Base-by-base conservation (phyloP, 1,140 invertebrate genomes). In the Caenorhabditis briggsae region DNA sequence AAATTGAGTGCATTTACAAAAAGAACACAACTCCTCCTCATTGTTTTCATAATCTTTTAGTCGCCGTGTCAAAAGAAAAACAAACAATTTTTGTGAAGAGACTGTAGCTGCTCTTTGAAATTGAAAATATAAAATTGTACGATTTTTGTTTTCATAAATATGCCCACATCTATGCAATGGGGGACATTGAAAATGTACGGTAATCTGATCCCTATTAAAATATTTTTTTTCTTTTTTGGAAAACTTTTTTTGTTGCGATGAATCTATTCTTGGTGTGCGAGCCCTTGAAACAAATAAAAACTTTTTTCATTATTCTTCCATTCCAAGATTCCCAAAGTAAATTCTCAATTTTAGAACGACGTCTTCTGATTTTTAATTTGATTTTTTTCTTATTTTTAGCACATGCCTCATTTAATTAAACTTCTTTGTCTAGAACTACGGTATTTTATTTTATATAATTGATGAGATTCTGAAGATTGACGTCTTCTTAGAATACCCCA, bases 401-500 rank as follows among this genome's bases (percentile, higher is more conserved):
- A 33, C 33, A 33, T 43, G 11, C 18, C 11, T 18, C 5, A 1
- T 18, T 70, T 64, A 6, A 7, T 64, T 11, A 25, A 25, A 7
- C 25, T 65, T 65, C n/a, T 70, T n/a, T 43, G 64, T 70, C 64
- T 70, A 70, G 64, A 46, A 70, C 64, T 70, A 70, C 64, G 33
- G 64, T 70, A 70, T 23, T 46, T 46, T 70, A 18, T 5, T 16
- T n/a, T n/a, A 43, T 61, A 25, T 9, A 25, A 20, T 61, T 61
- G n/a, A 58, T n/a, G 56, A n/a, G 16, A 58, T 61, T 20, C 25
- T 25, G 18, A 25, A 23, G 20, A 23, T 33, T 14, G 16, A 11
- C 59, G 23, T 61, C 59, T 58, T 58, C 56, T 58, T 20, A 23
- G 8, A 58, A 58, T 58, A 58, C n/a, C 56, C 16, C 11, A 25